Conservation (phyloP, 2,888 invertebrate species). For the Melikaiella ostensackeni region DNA sequence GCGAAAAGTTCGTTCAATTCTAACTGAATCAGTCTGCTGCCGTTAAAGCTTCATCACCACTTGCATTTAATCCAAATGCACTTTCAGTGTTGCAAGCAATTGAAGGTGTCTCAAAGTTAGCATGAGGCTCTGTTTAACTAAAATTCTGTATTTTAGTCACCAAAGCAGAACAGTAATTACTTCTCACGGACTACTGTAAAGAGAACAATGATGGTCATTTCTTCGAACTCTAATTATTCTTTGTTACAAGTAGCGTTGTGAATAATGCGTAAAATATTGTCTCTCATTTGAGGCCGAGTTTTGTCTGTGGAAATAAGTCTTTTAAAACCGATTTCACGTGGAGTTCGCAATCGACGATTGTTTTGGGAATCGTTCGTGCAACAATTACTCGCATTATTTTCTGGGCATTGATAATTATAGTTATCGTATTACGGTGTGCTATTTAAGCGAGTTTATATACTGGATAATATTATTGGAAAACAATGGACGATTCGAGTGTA, state of each 20-base stretch:
- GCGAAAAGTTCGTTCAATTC: conserved; percentile 70
- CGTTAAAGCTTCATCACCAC: conserved; percentile 49
- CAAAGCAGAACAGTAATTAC: neutral
- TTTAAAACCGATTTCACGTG: conserved; percentile 29
- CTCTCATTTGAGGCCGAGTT: conserved; percentile 7
- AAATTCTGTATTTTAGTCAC: neutral
- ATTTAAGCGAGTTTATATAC: conserved; percentile 33
- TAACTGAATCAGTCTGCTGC: conserved; percentile 62
- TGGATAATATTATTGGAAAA: conserved; percentile 40
- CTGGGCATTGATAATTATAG: conserved; percentile 34
- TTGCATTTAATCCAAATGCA: conserved; percentile 48
- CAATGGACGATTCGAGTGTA: conserved; percentile 15
- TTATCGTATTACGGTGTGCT: conserved; percentile 34
- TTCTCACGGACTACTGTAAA: neutral
- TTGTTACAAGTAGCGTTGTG: neutral
- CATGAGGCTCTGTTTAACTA: neutral
- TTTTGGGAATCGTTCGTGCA: conserved; percentile 27
- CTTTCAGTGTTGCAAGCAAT: conserved; percentile 46
- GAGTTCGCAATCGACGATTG: conserved; percentile 16
- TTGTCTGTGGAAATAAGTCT: conserved; percentile 30
- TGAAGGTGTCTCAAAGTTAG: conserved; percentile 34
- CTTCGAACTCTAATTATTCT: conserved; percentile 17
- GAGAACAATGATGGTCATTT: neutral
- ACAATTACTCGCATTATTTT: conserved; percentile 38
- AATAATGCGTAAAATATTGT: conserved; percentile 20